Evolutionary conservation across 1,140 invertebrate genomes (phyloP).

Genomic region (Atta colombica): DNA sequence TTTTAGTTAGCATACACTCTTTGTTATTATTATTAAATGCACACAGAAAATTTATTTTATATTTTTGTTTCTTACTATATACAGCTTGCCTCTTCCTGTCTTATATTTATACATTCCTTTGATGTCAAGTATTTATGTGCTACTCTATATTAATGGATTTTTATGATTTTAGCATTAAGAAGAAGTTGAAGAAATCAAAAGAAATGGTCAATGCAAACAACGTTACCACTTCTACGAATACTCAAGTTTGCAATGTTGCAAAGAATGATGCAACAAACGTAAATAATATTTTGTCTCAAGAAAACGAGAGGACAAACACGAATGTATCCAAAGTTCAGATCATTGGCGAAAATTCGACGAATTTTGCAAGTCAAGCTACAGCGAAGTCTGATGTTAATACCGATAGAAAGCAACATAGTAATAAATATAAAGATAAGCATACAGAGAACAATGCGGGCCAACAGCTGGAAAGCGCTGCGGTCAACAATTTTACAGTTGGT

Average conservation of each 20-base stretch:
- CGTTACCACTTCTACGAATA: constrained; percentile 48
- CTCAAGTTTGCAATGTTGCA: constrained; percentile 37
- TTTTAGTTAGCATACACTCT: constrained; percentile 21
- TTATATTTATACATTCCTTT: constrained; percentile 30
- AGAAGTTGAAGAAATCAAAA: constrained; percentile 79
- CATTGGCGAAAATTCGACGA: constrained; percentile 68
- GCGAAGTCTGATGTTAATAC: constrained; percentile 70
- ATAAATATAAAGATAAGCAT: constrained; percentile 78
- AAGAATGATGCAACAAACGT: constrained; percentile 58
- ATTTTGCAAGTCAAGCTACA: constrained; percentile 50
- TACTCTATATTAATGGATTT: neutral
- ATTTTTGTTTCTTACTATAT: constrained; percentile 36
- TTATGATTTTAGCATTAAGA: constrained; percentile 80
- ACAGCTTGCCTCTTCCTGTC: constrained; percentile 22
- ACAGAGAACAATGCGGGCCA: constrained; percentile 53
- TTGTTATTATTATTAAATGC: constrained; percentile 53
- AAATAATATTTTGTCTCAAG: constrained; percentile 62
- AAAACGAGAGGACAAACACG: constrained; percentile 68
- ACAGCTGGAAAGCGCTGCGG: constrained; percentile 66
- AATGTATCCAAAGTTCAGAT: constrained; percentile 71
- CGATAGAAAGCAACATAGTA: constrained; percentile 75
- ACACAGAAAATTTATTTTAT: constrained; percentile 3
- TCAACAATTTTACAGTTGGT: constrained; percentile 72
- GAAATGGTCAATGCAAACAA: constrained; percentile 69
- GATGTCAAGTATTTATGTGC: neutral